Conservation (phyloP, 2,888 invertebrate species). For the Megaustenia siamemsis region DNA sequence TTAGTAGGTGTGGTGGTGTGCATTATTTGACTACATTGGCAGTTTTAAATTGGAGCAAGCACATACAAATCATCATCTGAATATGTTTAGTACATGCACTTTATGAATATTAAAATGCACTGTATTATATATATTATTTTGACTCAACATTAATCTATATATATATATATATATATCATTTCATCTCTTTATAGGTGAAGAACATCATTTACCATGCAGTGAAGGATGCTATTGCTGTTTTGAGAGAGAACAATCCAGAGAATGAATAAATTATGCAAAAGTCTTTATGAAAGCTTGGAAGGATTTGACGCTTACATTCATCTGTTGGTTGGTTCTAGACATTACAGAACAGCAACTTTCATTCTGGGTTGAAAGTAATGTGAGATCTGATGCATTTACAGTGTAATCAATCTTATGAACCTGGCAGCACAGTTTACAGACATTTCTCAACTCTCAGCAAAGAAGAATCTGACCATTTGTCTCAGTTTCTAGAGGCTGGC, state of each 20-base stretch:
- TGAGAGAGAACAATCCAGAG: constrained; percentile 79
- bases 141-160: no score
- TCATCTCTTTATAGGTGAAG: constrained; percentile 88
- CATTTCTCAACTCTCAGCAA: background rate
- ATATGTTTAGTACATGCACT: no score
- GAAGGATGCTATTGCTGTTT: constrained; percentile 91
- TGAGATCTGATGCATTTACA: background rate
- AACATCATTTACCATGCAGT: constrained; percentile 98
- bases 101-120: no score
- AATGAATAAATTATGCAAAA: constrained; percentile 56
- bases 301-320: no score
- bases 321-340: background rate
- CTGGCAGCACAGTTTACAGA: background rate
- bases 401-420: background rate
- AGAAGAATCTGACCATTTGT: background rate
- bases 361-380: background rate
- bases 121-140: no score
- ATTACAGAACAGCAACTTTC: background rate
- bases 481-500: background rate
- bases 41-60: no score
- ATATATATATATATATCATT: no score
- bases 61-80: no score
- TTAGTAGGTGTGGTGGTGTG: no score
- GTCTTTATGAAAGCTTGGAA: no score
- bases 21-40: no score